Base-by-base conservation (phyloP, 2,888 invertebrate genomes). In the Heliconius erato region DNA sequence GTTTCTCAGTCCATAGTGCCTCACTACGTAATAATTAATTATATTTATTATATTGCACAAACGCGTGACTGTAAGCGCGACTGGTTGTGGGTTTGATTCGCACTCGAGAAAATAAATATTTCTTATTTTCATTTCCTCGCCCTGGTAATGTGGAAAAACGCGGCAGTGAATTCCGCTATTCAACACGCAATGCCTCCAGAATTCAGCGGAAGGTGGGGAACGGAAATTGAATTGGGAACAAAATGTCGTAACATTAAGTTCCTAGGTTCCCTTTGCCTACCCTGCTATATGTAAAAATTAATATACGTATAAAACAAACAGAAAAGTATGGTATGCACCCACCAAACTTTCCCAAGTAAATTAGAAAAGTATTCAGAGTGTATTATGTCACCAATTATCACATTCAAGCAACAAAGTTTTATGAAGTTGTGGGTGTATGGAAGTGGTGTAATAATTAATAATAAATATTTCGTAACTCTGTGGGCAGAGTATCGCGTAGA, bases 371-470 rank as follows among this genome's bases (percentile, higher is more conserved):
- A 68, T 49, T 78, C 49, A 23, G 68, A 44, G 68, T 68, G 80
- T 80, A 81, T 84, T 83, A 84, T 80, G 79, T 82, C 80, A 82
- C 74, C 80, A 85, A 85, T 85, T 85, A 85, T 67, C 84, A 84
- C 84, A 79, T 79, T 69, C 40, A 69, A 44, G 32, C 32, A 23
- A 68, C 76, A 80, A 80, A 80, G 59, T 59, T 69, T 80, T 80
- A 77, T 32, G 63, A 23, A 76, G 54, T 23, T 71, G 40, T 81
- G 65, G 67, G 67, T 63, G 63, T 81, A 65, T 49, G 19, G 65
- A 32, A 71, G n/a, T 28, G 9, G 9, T 67, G 28, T 63, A 69
- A 78, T 69, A 26, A 40, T 81, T 78, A 71, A 32, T 78, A 71
- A 76, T 76, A 71, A 69, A 81, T 35, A 59, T 81, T 77, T 71